phyloP scores from a whole-genome alignment of 1,140 invertebrate genomes.

The Pinna nobilis region DNA sequence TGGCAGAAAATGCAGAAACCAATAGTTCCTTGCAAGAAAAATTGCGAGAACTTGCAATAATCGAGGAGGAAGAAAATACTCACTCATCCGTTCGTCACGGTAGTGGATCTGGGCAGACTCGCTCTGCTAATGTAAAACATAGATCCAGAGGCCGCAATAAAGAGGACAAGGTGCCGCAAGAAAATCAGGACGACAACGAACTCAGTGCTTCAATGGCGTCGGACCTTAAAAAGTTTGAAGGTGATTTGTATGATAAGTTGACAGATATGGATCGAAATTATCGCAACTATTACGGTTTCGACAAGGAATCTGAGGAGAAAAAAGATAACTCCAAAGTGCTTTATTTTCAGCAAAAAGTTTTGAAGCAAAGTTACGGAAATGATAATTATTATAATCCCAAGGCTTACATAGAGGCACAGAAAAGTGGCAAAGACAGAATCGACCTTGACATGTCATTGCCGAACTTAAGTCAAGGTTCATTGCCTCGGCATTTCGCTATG shows the following conservation, averaged over 20 bases:
- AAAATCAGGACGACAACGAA: constrained; percentile 10
- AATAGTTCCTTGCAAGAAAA: constrained; percentile 53
- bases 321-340: constrained; percentile 55
- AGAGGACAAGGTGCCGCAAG: constrained; percentile 15
- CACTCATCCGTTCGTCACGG: constrained; percentile 6
- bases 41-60: constrained; percentile 54
- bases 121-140: not conserved
- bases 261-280: constrained; percentile 60
- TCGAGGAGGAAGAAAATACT: constrained; percentile 54
- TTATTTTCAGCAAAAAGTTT: constrained; percentile 55
- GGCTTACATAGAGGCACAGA: constrained; percentile 34
- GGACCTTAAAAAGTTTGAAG: constrained; percentile 44
- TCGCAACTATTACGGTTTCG: constrained; percentile 57
- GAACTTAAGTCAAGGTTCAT: constrained; percentile 1
- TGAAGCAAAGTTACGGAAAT: constrained; percentile 52
- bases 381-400: constrained; percentile 55
- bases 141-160: not conserved
- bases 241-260: constrained; percentile 55
- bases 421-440: not conserved
- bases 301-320: constrained; percentile 42
- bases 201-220: not conserved
- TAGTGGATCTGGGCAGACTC: not conserved
- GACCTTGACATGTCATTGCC: not conserved
- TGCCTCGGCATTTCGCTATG: constrained; percentile 1
- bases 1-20: constrained; percentile 48